These are phyloP conservation scores for Mixornis gularis DNA, from an alignment of 2,113 vertebrate genomes.

Conservation along the genomic window DNA sequence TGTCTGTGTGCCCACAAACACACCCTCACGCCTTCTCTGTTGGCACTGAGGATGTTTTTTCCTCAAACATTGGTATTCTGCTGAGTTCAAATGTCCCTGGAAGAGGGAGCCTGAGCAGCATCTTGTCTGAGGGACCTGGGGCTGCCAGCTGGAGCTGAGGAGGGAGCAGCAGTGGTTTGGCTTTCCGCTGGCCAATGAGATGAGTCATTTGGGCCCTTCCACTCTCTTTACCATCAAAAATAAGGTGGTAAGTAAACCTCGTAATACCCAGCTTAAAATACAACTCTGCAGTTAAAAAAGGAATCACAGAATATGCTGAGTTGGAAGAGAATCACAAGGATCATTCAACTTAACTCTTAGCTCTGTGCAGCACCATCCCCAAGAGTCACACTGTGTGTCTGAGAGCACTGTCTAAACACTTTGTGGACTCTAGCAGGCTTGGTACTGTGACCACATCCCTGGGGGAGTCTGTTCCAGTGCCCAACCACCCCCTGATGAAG, in stretches of 20 bases:
- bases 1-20: not conserved
- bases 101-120: not conserved
- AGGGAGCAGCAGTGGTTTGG: not conserved
- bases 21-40: rapidly evolving
- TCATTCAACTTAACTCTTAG: not conserved
- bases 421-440: rapidly evolving
- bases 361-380: not conserved
- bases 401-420: not conserved
- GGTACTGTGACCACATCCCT: not conserved
- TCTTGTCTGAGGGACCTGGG: rapidly evolving
- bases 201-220: conserved; percentile 13
- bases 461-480: not conserved
- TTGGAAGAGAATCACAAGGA: not conserved
- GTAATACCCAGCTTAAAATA: conserved; percentile 24
- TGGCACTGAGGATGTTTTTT: not conserved
- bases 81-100: not conserved
- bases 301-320: not conserved
- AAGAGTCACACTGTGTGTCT: not conserved
- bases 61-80: not conserved
- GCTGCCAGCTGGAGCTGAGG: not conserved
- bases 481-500: rapidly evolving
- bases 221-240: conserved; percentile 38
- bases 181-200: not conserved
- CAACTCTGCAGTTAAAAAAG: not conserved
- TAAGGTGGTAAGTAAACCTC: conserved; percentile 22